These are phyloP conservation scores for Phaenicophaeus curvirostris DNA, from an alignment of 2,797 vertebrate genomes.

Conservation along the genomic window DNA sequence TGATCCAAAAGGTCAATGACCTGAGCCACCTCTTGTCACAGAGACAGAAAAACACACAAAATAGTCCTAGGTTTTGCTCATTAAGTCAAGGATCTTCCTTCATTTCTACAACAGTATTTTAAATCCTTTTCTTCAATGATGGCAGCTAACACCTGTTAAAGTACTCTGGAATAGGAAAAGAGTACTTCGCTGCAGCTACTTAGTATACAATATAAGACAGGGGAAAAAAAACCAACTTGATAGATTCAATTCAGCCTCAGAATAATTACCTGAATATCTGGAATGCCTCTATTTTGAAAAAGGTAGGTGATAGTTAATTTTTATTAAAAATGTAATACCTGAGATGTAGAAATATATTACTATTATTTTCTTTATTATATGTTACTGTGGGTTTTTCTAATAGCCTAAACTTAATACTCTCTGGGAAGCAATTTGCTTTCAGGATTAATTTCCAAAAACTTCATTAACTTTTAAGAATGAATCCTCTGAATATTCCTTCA, in stretches of 20 bases:
- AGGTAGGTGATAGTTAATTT: neutral
- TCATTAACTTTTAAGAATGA: neutral
- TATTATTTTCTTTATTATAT: neutral
- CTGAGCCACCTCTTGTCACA: neutral
- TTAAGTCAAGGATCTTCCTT: neutral
- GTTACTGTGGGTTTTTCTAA: neutral
- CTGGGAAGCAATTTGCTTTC: neutral
- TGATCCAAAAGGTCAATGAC: neutral
- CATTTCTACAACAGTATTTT: neutral
- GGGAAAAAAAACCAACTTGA: neutral
- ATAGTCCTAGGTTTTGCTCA: rapidly evolving
- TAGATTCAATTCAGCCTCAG: neutral
- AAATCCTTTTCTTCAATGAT: neutral
- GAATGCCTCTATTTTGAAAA: neutral
- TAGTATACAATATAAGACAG: neutral
- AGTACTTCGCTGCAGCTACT: neutral
- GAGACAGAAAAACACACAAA: neutral
- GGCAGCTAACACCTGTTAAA: neutral
- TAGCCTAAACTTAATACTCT: neutral
- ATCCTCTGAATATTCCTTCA: neutral
- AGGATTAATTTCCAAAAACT: neutral
- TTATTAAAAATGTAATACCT: neutral
- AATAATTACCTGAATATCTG: neutral
- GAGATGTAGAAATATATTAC: neutral
- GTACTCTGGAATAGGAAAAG: neutral